Evolutionary conservation across 1,140 invertebrate species (phyloP), one percentile per base, ranked within the genome.

Genomic region (Neuroterus valhalla): DNA sequence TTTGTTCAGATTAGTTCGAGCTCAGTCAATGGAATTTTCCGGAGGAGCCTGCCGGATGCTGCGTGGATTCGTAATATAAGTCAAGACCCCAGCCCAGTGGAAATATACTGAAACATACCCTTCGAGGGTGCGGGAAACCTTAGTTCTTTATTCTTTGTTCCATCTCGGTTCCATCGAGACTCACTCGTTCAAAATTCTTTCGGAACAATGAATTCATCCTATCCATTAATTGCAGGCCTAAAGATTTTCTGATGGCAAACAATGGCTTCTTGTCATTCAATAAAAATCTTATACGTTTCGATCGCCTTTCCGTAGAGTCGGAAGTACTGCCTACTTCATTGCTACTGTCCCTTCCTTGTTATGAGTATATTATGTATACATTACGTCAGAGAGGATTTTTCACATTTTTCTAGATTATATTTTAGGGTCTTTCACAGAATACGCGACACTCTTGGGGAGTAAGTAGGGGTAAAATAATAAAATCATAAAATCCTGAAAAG

Each of bases 11-110:
- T 62, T 31, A 62, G 55, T 62, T 71, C 50, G n/a, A 31, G 55
- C 26, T 62, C n/a, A 62, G 55, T 62, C 44, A 52, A 48, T 71
- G 46, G 66, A 75, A 71, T 75, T 71, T 75, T 75, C 69, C 69
- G 66, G 68, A 75, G 48, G 8, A 38, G 31, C 55, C 55, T 26
- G 26, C n/a, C 21, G 23, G 5, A 55, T 26, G 23, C 26, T 23
- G 12, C 23, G 31, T 8, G 14, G 55, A 62, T 62, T 26, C 12
- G 26, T n/a, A n/a, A n/a, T n/a, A n/a, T n/a, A n/a, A n/a, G n/a
- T 62, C 14, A 5, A 4, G 12, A 26, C 55, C 21, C 55, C 3
- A 38, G 31, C 31, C 31, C 10, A 38, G 31, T 38, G 31, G 31
- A 38, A 38, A 38, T 8, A 38, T 62, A 26, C 31, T 23, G 14